Conservation (phyloP, 2,888 invertebrate genomes). For the Liodrosophila aerea region DNA sequence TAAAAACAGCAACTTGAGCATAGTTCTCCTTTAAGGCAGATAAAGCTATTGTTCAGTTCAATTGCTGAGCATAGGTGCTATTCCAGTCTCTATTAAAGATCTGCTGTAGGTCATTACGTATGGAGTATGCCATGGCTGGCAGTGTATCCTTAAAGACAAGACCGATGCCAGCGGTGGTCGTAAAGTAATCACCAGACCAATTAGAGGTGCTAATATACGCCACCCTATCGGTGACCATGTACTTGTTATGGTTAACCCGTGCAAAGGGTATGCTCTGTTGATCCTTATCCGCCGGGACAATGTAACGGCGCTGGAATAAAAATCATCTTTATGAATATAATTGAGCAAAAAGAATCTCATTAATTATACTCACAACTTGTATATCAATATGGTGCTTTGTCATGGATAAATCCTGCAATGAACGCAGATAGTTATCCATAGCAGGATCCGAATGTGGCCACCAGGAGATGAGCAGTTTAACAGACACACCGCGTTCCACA, state of each 20-base stretch:
- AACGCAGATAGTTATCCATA: constrained; percentile 90
- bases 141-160: constrained; percentile 85
- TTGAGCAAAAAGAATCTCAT: too few species aligned
- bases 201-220: constrained; percentile 99
- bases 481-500: constrained; percentile 89
- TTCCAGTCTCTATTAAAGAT: constrained; percentile 96
- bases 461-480: constrained; percentile 92
- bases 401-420: constrained; percentile 87
- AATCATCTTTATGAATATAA: neutral
- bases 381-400: constrained; percentile 84
- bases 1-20: too few species aligned
- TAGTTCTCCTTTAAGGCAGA: too few species aligned
- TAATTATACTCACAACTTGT: constrained; percentile 88
- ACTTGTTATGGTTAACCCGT: constrained; percentile 98
- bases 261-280: constrained; percentile 93
- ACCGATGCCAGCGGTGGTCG: constrained; percentile 93
- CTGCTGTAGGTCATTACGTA: constrained; percentile 90
- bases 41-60: neutral
- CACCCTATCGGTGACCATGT: constrained; percentile 98
- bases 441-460: constrained; percentile 93
- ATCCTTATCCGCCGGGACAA: constrained; percentile 90
- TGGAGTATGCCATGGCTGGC: constrained; percentile 82
- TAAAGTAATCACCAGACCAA: constrained; percentile 99
- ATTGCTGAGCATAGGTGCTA: constrained; percentile 87
- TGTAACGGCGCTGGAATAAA: constrained; percentile 85